A percentile compares a stretch with the other conserved stretches of the same genome.
These are phyloP conservation scores for Crossocerus cetratus DNA, from an alignment of 2,888 invertebrate species.

Conservation along the genomic window DNA sequence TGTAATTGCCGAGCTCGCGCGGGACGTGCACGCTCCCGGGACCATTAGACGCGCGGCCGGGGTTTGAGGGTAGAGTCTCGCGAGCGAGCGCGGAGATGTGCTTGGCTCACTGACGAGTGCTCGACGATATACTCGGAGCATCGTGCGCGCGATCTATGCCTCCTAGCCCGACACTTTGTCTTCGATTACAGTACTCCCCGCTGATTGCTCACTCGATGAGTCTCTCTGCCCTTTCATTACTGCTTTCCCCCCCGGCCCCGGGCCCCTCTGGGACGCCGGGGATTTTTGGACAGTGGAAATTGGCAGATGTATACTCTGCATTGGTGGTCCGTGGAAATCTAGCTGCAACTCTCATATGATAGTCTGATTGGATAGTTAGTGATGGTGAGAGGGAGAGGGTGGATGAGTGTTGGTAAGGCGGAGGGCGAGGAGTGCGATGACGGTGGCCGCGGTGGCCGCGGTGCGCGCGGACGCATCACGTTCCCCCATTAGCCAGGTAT, in stretches of 20 bases:
- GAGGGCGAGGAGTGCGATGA: constrained; percentile 33
- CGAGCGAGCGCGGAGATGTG: constrained; percentile 35
- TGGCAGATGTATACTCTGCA: too few species aligned
- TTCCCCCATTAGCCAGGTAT: constrained; percentile 72
- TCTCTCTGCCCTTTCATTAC: too few species aligned
- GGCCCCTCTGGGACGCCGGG: not conserved
- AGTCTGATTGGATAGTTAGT: constrained; percentile 17
- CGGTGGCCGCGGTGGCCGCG: constrained; percentile 55
- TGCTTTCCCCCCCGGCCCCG: not conserved
- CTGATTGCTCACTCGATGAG: too few species aligned
- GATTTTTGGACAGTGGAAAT: too few species aligned
- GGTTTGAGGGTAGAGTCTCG: constrained; percentile 31
- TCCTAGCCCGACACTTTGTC: not conserved
- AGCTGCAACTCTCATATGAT: too few species aligned
- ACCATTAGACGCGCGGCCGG: constrained; percentile 61
- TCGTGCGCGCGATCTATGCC: not conserved
- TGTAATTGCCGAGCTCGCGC: constrained; percentile 70
- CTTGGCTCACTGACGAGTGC: constrained; percentile 30
- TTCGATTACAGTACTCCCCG: not conserved
- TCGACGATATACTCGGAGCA: not conserved
- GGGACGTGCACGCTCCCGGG: constrained; percentile 62
- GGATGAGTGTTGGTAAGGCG: constrained; percentile 1
- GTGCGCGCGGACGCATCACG: constrained; percentile 63
- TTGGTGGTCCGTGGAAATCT: too few species aligned
- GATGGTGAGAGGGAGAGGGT: constrained; percentile 22